phyloP scores from a whole-genome alignment of 2,113 vertebrate genomes.

The Micromys minutus region DNA sequence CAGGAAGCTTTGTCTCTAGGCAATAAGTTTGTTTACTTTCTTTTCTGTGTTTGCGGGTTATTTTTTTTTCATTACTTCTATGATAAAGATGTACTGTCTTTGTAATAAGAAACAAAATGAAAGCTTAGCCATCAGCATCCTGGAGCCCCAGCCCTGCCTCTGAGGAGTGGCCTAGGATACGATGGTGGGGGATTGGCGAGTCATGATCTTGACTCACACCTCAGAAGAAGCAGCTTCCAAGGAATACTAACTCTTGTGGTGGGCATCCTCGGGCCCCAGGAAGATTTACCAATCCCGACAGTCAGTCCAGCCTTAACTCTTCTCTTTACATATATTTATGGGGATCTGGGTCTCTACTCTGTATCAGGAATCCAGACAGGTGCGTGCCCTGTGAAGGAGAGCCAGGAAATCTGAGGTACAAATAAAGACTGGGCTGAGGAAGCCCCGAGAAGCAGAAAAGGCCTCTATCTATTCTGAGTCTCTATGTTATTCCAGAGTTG shows the following conservation, averaged over 20 bases:
- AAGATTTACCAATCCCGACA: not conserved
- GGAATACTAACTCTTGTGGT: not conserved
- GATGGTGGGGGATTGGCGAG: rapidly evolving
- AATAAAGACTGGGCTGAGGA: not conserved
- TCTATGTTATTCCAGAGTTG: not conserved
- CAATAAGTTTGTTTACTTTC: constrained; percentile 28
- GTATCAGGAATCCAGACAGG: not conserved
- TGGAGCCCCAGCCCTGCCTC: not conserved
- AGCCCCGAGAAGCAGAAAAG: rapidly evolving
- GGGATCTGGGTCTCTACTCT: not conserved
- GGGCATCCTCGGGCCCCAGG: rapidly evolving
- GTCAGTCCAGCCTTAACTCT: not conserved
- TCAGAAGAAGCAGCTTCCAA: not conserved
- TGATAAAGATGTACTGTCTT: constrained; percentile 26
- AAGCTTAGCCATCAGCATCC: not conserved
- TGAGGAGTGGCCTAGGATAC: not conserved
- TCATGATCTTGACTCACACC: not conserved
- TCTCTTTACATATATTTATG: not conserved
- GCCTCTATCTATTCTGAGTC: not conserved
- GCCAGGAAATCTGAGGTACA: not conserved
- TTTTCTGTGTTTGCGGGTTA: not conserved
- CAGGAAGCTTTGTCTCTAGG: constrained; percentile 29
- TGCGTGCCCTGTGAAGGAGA: not conserved
- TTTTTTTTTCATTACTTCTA: constrained; percentile 57
- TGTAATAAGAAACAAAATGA: constrained; percentile 2